Conservation (phyloP, 2,888 invertebrate genomes). For the Drosophila nr. perissopoda region DNA sequence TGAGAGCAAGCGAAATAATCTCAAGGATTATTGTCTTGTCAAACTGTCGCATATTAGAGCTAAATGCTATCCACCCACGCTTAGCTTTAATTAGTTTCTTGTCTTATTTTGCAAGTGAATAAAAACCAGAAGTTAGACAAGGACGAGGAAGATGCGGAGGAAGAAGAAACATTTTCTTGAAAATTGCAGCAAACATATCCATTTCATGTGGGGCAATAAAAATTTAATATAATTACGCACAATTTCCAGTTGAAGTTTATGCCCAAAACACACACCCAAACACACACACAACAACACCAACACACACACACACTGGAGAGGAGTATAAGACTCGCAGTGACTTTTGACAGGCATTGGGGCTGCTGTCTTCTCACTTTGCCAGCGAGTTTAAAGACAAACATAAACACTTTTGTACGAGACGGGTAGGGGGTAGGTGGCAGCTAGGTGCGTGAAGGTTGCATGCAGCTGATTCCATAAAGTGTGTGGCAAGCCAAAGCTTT, state of each 20-base stretch:
- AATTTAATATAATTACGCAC: slow-evolving; percentile 81
- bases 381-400: slow-evolving; percentile 76
- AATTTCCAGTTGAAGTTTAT: slow-evolving; percentile 77
- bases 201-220: slow-evolving; percentile 72
- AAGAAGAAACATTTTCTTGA: slow-evolving; percentile 1
- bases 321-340: slow-evolving; percentile 36
- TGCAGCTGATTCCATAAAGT: slow-evolving; percentile 78
- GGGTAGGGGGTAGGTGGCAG: not conserved
- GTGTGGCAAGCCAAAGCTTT: slow-evolving; percentile 78
- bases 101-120: slow-evolving; percentile 30
- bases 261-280: slow-evolving; percentile 41
- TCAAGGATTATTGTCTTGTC: slow-evolving; percentile 9
- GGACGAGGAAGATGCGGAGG: not conserved
- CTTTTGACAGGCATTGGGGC: slow-evolving; percentile 58
- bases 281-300: slow-evolving; percentile 1
- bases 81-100: not conserved
- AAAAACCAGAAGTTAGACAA: slow-evolving; percentile 31
- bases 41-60: slow-evolving; percentile 12
- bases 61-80: slow-evolving; percentile 28
- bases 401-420: slow-evolving; percentile 67
- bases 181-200: slow-evolving; percentile 66
- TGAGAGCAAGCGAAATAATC: slow-evolving; percentile 11
- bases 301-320: slow-evolving; percentile 4
- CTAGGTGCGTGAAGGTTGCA: slow-evolving; percentile 3
- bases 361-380: slow-evolving; percentile 51